phyloP scores from a whole-genome alignment of 2,797 vertebrate species.

The Danionella dracula region DNA sequence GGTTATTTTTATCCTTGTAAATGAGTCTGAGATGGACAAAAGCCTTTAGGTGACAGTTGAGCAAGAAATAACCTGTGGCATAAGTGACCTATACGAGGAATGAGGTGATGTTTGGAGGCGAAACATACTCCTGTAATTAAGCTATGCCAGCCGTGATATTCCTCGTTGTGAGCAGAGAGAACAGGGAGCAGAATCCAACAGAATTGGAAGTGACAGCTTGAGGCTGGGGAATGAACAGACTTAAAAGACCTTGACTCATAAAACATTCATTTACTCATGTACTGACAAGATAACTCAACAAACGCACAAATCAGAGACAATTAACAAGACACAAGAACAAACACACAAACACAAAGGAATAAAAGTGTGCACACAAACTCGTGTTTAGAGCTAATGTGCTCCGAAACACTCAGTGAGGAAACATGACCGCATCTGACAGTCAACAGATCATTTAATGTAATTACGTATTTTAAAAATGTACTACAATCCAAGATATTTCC shows the following conservation, averaged over 20 bases:
- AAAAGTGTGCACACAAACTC: constrained; percentile 1
- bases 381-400: not conserved
- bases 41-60: constrained; percentile 17
- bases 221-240: constrained; percentile 47
- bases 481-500: too few relatives aligned
- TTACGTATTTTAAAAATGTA: not conserved
- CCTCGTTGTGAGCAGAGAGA: constrained; percentile 39
- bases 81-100: constrained; percentile 9
- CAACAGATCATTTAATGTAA: not conserved
- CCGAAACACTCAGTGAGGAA: not conserved
- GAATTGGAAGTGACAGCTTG: constrained; percentile 60
- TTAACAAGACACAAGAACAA: constrained; percentile 24
- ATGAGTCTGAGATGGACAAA: not conserved
- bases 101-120: constrained; percentile 46
- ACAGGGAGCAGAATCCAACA: constrained; percentile 37
- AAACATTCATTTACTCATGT: constrained; percentile 60
- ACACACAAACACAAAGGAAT: constrained; percentile 29
- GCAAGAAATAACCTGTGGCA: constrained; percentile 32
- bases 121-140: constrained; percentile 56
- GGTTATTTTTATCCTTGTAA: not conserved
- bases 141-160: constrained; percentile 29
- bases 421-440: not conserved
- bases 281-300: constrained; percentile 44
- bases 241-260: constrained; percentile 53
- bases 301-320: constrained; percentile 50